Evolutionary conservation across 2,888 invertebrate genomes (phyloP).

Genomic region (Carpatolechia fugitivella): DNA sequence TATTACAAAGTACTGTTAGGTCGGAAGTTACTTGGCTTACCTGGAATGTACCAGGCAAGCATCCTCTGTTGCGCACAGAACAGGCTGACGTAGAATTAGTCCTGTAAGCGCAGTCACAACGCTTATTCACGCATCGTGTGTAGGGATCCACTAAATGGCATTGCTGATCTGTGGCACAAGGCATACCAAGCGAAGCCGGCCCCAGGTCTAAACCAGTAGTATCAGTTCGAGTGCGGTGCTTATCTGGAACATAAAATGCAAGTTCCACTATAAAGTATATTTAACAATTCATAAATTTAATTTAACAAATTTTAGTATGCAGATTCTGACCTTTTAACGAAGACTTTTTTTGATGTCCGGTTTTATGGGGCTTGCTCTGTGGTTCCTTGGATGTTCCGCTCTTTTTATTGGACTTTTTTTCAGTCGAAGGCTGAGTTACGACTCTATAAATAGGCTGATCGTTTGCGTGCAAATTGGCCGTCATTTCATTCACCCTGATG

Average conservation of each 20-base stretch:
- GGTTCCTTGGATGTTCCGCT: slow-evolving; percentile 51
- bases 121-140: slow-evolving; percentile 85
- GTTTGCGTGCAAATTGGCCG: slow-evolving; percentile 70
- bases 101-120: slow-evolving; percentile 86
- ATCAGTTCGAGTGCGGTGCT: slow-evolving; percentile 62
- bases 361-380: slow-evolving; percentile 53
- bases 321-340: slow-evolving; percentile 59
- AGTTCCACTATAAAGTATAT: neutral
- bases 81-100: slow-evolving; percentile 82
- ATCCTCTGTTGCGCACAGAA: slow-evolving; percentile 86
- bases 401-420: slow-evolving; percentile 67
- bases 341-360: slow-evolving; percentile 68
- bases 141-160: slow-evolving; percentile 89
- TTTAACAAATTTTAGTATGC: slow-evolving; percentile 3
- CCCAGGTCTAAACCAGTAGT: slow-evolving; percentile 60
- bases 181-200: slow-evolving; percentile 86
- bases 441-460: slow-evolving; percentile 73
- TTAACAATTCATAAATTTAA: slow-evolving; percentile 5
- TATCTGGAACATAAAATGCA: slow-evolving; percentile 46
- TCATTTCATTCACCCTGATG: slow-evolving; percentile 63
- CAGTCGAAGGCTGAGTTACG: slow-evolving; percentile 66
- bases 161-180: slow-evolving; percentile 87
- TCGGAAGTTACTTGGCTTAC: slow-evolving; percentile 55
- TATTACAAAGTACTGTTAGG: too few relatives aligned
- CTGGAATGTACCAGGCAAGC: slow-evolving; percentile 91